Conservation (phyloP, 2,888 invertebrate genomes). For the Tubiluchus corallicola region DNA sequence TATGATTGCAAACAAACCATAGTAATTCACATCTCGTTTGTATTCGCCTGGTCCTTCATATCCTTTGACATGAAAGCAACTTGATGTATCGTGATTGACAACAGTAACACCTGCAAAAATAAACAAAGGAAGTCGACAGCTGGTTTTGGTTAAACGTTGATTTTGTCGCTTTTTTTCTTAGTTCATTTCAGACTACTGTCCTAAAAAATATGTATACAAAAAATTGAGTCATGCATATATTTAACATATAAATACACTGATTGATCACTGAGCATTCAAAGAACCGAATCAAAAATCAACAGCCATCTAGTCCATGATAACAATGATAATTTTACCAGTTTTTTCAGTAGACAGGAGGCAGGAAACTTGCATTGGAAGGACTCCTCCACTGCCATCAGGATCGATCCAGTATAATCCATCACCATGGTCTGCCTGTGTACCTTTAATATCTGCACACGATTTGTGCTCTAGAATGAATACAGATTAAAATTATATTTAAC, state of each 20-base stretch:
- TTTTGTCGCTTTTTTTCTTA: no score
- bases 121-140: no score
- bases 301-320: no score
- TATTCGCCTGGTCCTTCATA: not conserved
- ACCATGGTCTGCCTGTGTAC: not conserved
- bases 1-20: no score
- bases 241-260: no score
- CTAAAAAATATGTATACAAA: no score
- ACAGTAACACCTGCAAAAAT: not conserved
- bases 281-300: no score
- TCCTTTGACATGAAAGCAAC: not conserved
- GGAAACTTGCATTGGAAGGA: not conserved
- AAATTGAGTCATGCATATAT: no score
- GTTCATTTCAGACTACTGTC: no score
- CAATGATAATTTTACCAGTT: no score
- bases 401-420: not conserved
- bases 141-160: no score
- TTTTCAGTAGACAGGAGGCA: not conserved
- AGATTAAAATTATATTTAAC: not conserved
- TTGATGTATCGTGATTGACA: not conserved
- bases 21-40: not conserved
- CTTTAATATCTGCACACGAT: conserved; percentile 1
- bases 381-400: not conserved
- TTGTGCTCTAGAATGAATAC: not conserved
- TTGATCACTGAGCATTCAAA: no score